Evolutionary conservation across 1,140 invertebrate genomes (phyloP).

Genomic region (Belonocnema kinseyi): DNA sequence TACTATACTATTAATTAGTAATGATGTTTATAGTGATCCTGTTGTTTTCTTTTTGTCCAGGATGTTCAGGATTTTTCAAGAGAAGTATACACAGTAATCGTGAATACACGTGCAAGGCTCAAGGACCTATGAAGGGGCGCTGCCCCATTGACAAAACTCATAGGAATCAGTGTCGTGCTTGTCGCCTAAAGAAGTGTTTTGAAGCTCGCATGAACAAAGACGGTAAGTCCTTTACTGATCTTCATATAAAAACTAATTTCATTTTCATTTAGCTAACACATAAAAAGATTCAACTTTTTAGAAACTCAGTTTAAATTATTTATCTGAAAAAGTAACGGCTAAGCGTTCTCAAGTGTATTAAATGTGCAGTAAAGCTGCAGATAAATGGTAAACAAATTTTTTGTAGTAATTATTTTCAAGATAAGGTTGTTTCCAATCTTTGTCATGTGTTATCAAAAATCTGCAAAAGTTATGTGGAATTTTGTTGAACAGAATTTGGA

Average conservation of each 20-base stretch:
- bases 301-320: too few species aligned
- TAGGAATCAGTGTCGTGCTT: slow-evolving; percentile 97
- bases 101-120: slow-evolving; percentile 97
- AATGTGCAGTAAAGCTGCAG: too few species aligned
- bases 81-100: slow-evolving; percentile 96
- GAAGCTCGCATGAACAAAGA: slow-evolving; percentile 99
- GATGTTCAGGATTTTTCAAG: slow-evolving; percentile 98
- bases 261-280: too few species aligned
- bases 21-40: neutral
- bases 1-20: neutral
- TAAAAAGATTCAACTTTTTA: too few species aligned
- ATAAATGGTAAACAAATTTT: too few species aligned
- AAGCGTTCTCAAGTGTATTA: too few species aligned
- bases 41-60: slow-evolving; percentile 72
- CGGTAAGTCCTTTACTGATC: slow-evolving; percentile 83
- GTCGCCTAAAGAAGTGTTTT: slow-evolving; percentile 96
- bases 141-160: slow-evolving; percentile 98
- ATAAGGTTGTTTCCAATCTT: too few species aligned
- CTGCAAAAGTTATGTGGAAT: too few species aligned
- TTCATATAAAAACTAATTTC: neutral
- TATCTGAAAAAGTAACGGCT: too few species aligned
- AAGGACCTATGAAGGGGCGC: slow-evolving; percentile 92
- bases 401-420: too few species aligned
- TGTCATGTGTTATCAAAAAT: too few species aligned
- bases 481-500: too few species aligned